Evolutionary conservation across 2,797 vertebrate species (phyloP), one percentile per base, ranked within the genome.

Genomic region (Catostomus latipinnis): DNA sequence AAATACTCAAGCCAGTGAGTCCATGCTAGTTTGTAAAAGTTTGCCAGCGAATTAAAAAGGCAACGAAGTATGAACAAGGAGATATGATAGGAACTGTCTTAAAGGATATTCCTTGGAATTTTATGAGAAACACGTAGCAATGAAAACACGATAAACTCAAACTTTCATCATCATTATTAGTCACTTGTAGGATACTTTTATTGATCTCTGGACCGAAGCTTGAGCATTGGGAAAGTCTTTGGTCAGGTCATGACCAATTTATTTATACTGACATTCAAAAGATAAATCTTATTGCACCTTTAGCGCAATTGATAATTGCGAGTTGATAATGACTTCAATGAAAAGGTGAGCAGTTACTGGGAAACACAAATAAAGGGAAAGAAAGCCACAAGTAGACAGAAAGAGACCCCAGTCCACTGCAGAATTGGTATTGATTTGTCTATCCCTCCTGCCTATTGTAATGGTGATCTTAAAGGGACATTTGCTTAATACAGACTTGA

Each of bases 401-500:
- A 43, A 61, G 22, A 56, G 8, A 11, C 10, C 12, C 16, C 9
- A 14, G 18, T 62, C 12, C 48, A 43, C 11, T 49, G 70, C 52
- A 69, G 65, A 67, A 56, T 73, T 56, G 8, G 34, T 69, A 14
- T 63, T 50, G 34, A 61, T 63, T 60, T 69, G 13, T 4, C 34
- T 49, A 1, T 50, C 56, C 14, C 14, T 61, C 49, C 34, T 13
- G 8, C 11, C 53, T 13, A 0, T 3, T 57, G 8, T 69, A 63
- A 73, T 69, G 56, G 53, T 49, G 8, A 73, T 48, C 68, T 66
- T 67, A 14, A 82, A 58, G 45, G 6, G 16, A 22, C 34, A 16
- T 67, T 67, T 58, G 72, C 80, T 65, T 71, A 56, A 66, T 9
- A 49, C 52, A 67, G 34, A 71, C 14, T 48, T 66, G 50, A 43